Conservation (phyloP, 2,113 vertebrate species). For the Vidua macroura region DNA sequence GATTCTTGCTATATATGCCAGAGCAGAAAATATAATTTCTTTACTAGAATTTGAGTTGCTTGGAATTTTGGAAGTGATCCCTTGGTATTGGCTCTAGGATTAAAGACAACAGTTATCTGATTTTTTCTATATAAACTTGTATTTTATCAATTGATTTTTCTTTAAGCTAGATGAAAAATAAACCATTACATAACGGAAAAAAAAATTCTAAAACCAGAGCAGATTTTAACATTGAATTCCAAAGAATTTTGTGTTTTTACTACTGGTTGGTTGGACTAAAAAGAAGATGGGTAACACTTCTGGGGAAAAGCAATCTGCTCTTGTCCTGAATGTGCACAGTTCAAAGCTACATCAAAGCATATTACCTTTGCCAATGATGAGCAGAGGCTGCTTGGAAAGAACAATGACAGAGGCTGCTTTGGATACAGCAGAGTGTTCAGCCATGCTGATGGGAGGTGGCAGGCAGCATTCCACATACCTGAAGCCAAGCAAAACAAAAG, state of each 20-base stretch:
- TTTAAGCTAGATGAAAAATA: background rate
- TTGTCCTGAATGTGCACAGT: background rate
- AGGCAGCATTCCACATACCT: constrained; percentile 83
- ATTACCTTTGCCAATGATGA: constrained; percentile 94
- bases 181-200: background rate
- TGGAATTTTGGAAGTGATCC: background rate
- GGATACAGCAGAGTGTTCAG: constrained; percentile 71
- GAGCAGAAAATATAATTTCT: background rate
- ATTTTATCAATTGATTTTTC: background rate
- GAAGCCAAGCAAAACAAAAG: constrained; percentile 20
- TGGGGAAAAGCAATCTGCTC: background rate
- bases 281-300: background rate
- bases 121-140: background rate
- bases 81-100: background rate
- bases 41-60: background rate
- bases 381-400: constrained; percentile 82
- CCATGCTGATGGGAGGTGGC: constrained; percentile 80
- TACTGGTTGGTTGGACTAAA: background rate
- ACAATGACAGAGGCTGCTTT: constrained; percentile 75
- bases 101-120: background rate
- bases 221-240: background rate
- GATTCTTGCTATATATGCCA: background rate
- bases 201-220: background rate
- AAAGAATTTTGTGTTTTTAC: background rate
- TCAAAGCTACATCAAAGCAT: background rate